Base-by-base conservation (phyloP, 2,113 vertebrate species). In the Odontophorus gujanensis region DNA sequence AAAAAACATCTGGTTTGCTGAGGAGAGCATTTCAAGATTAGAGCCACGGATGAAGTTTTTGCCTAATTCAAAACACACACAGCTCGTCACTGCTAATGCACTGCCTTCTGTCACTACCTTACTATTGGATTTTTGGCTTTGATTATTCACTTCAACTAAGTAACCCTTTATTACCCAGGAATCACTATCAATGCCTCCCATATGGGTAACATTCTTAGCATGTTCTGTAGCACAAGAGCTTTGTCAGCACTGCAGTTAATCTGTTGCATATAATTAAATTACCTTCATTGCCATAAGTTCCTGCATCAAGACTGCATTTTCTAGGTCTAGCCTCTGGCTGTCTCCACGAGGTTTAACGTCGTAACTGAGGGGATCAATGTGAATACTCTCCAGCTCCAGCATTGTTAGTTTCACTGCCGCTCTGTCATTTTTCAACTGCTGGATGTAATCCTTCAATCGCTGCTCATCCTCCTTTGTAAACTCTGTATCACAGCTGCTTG, bases 201-300 rank as follows among this genome's bases (percentile, higher is more conserved):
- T 0, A 2, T 7, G 38, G 25, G 40, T 61, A 50, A 89, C 45
- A 38, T 16, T 50, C 30, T 57, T 14, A 75, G 40, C 14, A 26
- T 17, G 28, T 42, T 91, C 74, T 65, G 38, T 18, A 69, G 47
- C 16, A 59, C 21, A 38, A 16, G 4, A 18, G 19, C 34, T 47
- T 3, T 69, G 45, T n/a, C 55, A 91, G 74, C 58, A 82, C 59
- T 58, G 61, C 34, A 81, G 36, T 30, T 47, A 34, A 25, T 13
- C 25, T 51, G 19, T 9, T 20, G 14, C 21, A 74, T 28, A 67
- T n/a, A 50, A 83, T 69, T 42, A 74, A 15, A 94, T 78, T 97
- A 98, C 98, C 98, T 99, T 99, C 98, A 99, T 99, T 94, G 98
- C 98, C 98, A 99, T 99, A 73, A 99, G 98, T 87, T 99, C 98